Evolutionary conservation across 53 echinoderm and acorn worm species (phyloP), one percentile per base, ranked within the genome.

Genomic region (Paracentrotus lividus): DNA sequence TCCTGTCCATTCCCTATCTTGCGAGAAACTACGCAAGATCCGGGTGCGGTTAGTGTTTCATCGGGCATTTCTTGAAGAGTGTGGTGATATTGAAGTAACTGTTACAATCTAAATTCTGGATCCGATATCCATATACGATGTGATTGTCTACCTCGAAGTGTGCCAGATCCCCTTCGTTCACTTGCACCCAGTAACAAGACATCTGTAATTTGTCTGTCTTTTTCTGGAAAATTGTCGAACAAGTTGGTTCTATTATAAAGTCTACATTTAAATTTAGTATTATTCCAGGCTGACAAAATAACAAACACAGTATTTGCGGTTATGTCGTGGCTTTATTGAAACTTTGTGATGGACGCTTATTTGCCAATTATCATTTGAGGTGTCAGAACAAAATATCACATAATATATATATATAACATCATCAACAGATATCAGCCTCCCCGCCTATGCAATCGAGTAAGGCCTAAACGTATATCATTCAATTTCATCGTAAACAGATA

Each of bases 131-230:
- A 13, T 14, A 57, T 8, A 57, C 18, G 57, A 57, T 21, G 16
- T 57, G 18, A 20, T 3, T 13, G 57, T 57, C 14, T 21, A 57
- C 57, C 21, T 57, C 57, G 21, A 13, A 57, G 57, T n/a, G n/a
- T n/a, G n/a, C n/a, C n/a, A n/a, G n/a, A n/a, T n/a, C n/a, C n/a
- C n/a, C n/a, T n/a, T 44, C 81, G 18, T 4, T 72, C 26, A 44
- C 47, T 26, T 47, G 81, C 49, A 81, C 27, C 81, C 81, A 81
- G 1, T 81, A 47, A 5, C 81, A 81, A n/a, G 49, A 43, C 81
- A 81, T 81, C 12, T 81, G 81, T 27, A 81, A n/a, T 33, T 81
- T 81, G 32, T 27, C 13, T 2, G 24, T 45, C 1, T 81, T 26
- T 14, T 47, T 81, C 24, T 45, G n/a, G 27, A 45, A 81, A 23